Evolutionary conservation across 2,797 vertebrate genomes (phyloP).

Genomic region (Phalanger gymnotis): DNA sequence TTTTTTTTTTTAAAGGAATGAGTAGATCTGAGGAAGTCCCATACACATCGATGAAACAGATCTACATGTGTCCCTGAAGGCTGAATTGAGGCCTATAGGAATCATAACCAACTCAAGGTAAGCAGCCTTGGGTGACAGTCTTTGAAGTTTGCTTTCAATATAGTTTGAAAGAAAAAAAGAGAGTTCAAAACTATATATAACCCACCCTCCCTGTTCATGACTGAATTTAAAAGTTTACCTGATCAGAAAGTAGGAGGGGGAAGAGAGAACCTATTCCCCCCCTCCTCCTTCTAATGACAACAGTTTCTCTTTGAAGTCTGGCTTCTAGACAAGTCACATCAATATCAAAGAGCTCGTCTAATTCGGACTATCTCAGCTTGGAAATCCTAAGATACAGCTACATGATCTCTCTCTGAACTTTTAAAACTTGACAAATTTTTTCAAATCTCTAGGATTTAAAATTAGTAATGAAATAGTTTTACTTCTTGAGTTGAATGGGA

Average conservation of each 20-base stretch:
- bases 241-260: constrained; percentile 68
- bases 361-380: constrained; percentile 38
- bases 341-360: constrained; percentile 74
- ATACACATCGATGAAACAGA: constrained; percentile 27
- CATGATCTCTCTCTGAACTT: constrained; percentile 20
- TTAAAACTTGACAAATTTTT: constrained; percentile 37
- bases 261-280: constrained; percentile 28
- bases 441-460: constrained; percentile 10
- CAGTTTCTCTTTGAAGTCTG: constrained; percentile 80
- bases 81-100: constrained; percentile 72
- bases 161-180: constrained; percentile 78
- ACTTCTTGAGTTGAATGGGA: constrained; percentile 10
- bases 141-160: constrained; percentile 79
- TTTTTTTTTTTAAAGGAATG: constrained; percentile 63
- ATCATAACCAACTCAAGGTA: constrained; percentile 71
- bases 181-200: constrained; percentile 74
- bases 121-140: constrained; percentile 75
- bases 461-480: constrained; percentile 16
- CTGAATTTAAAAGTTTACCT: constrained; percentile 78
- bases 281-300: constrained; percentile 65
- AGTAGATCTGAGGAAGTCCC: constrained; percentile 56
- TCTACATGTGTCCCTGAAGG: constrained; percentile 51
- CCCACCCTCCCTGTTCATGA: constrained; percentile 42
- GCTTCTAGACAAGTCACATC: constrained; percentile 62
- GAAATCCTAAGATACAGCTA: constrained; percentile 52